Percentiles rank a stretch among this genome's conserved stretches.
These are phyloP conservation scores for Pelobates fuscus DNA, from an alignment of 2,113 vertebrate genomes.

Conservation along the genomic window DNA sequence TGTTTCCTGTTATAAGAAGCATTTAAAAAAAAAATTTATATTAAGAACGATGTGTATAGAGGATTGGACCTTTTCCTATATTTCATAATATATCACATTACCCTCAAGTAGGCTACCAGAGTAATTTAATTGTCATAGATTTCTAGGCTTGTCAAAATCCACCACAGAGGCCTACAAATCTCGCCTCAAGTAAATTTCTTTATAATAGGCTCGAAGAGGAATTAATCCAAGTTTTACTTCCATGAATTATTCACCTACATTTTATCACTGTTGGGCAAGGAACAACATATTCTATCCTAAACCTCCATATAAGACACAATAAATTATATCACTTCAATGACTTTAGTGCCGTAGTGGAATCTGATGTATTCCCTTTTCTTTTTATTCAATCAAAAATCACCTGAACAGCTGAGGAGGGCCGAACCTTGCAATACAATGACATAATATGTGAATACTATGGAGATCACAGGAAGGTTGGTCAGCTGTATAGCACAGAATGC, in stretches of 20 bases:
- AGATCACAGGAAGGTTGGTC: no score
- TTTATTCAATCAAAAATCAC: no score
- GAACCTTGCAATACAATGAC: no score
- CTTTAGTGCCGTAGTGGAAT: neutral
- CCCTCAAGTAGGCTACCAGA: conserved; percentile 20
- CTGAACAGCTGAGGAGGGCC: no score
- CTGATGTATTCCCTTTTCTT: neutral
- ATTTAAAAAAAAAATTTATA: conserved; percentile 57
- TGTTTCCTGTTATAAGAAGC: conserved; percentile 56
- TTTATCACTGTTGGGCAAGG: conserved; percentile 8
- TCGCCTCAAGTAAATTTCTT: conserved; percentile 40
- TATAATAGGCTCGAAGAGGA: conserved; percentile 30
- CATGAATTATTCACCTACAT: conserved; percentile 24
- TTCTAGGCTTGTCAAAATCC: conserved; percentile 30
- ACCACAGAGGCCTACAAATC: conserved; percentile 29
- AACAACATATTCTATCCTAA: conserved; percentile 11
- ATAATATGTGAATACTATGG: no score
- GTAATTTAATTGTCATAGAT: conserved; percentile 45
- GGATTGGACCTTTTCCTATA: conserved; percentile 23
- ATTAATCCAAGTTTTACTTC: conserved; percentile 22
- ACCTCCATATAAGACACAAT: neutral
- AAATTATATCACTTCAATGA: neutral
- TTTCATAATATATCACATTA: conserved; percentile 28
- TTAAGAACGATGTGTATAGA: conserved; percentile 35
- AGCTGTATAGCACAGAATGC: no score